Base-by-base conservation (phyloP, 2,113 vertebrate species). In the Callocephalon fimbriatum region DNA sequence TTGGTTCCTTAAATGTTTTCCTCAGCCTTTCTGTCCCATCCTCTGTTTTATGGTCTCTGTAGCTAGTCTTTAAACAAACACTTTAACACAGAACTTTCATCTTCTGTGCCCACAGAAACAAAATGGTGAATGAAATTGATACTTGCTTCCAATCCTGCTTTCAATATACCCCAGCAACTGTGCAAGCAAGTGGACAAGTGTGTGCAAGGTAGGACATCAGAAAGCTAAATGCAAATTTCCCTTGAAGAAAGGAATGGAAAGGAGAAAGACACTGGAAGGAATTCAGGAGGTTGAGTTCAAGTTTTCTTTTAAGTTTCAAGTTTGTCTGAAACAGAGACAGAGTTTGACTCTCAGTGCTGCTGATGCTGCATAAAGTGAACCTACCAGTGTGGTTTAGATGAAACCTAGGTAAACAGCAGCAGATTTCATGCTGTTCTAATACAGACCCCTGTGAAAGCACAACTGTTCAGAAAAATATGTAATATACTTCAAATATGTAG, bases 401-500 rank as follows among this genome's bases (percentile, higher is more conserved):
- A 96, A 97, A 95, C 82, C 59, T 19, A 32, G 86, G 91, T 91
- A 96, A 97, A 95, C 93, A 97, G 92, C 90, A 95, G 82, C 84
- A 96, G 86, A 94, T 96, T 96, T 96, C 97, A 94, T 78, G 96
- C 96, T 96, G 97, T 95, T 98, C 96, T 97, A 96, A 97, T 96
- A 93, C 80, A 92, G 95, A 96, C 82, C 92, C 85, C 88, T 83
- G 85, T 92, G 92, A 96, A 96, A 96, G 77, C 82, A 93, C 78
- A 95, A 97, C 92, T 93, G 51, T 26, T 95, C n/a, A 12, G 82
- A 96, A 96, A 76, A 93, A 86, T 89, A 65, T 68, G 78, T 88
- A 97, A 98, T 96, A 95, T 96, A 83, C 88, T 95, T 90, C 38
- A 83, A 97, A 92, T 95, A 42, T 53, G 86, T 76, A 89, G 78